phyloP scores from a whole-genome alignment of 2,888 invertebrate species.

The Volucella bombylans region DNA sequence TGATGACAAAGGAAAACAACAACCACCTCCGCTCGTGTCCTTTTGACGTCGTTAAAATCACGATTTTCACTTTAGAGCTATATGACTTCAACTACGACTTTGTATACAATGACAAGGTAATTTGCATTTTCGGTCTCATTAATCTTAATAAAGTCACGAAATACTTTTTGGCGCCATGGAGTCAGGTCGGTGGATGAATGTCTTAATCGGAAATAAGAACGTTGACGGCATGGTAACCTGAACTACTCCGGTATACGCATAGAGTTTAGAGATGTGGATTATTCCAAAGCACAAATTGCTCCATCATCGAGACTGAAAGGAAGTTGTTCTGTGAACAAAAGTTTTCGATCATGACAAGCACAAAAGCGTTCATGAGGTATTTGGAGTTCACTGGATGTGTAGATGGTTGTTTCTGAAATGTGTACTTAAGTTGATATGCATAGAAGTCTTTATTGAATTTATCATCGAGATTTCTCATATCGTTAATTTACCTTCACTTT shows the following conservation, averaged over 20 bases:
- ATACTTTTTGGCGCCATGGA: constrained; percentile 69
- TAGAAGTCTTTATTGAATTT: no score
- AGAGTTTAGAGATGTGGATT: constrained; percentile 12
- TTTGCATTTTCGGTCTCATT: constrained; percentile 74
- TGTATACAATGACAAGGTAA: constrained; percentile 70
- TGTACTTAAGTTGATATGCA: no score
- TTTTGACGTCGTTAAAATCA: constrained; percentile 52
- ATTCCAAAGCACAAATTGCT: constrained; percentile 52
- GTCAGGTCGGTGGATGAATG: constrained; percentile 66
- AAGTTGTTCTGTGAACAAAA: constrained; percentile 33
- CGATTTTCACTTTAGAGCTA: constrained; percentile 66
- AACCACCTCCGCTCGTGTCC: constrained; percentile 1
- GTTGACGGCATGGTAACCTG: constrained; percentile 69
- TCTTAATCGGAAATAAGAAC: constrained; percentile 71
- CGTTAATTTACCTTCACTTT: no score
- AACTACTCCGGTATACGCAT: constrained; percentile 52
- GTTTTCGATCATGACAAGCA: constrained; percentile 43
- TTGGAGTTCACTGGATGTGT: constrained; percentile 2
- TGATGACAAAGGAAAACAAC: constrained; percentile 51
- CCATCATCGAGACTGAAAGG: constrained; percentile 44
- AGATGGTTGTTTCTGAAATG: not conserved
- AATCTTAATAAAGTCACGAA: constrained; percentile 73
- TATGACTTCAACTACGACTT: not conserved
- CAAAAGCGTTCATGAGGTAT: constrained; percentile 22
- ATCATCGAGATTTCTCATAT: no score